These are phyloP conservation scores for Myotis davidii DNA, from an alignment of 2,113 vertebrate genomes.

Conservation along the genomic window DNA sequence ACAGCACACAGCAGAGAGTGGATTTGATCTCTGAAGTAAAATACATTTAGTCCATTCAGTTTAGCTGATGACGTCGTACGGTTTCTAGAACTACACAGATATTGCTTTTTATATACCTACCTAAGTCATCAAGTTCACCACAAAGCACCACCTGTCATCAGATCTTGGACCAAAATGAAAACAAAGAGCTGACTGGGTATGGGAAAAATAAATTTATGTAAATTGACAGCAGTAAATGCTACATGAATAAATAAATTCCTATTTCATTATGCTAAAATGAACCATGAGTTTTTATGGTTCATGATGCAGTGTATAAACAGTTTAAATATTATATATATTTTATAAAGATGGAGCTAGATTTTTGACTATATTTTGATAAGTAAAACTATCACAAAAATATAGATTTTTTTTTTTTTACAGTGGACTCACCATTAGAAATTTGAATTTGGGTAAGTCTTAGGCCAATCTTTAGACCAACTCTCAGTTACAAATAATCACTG, in stretches of 20 bases:
- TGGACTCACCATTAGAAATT: background rate
- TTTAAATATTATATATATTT: background rate
- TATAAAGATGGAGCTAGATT: background rate
- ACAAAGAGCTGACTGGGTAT: background rate
- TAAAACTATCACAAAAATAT: background rate
- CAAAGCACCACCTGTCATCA: slow-evolving; percentile 46
- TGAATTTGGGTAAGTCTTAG: background rate
- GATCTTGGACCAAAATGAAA: slow-evolving; percentile 65
- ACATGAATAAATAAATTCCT: background rate
- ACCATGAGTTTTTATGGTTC: background rate
- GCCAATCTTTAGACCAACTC: background rate
- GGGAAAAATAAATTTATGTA: background rate
- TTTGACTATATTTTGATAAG: background rate
- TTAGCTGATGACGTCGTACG: slow-evolving; percentile 58
- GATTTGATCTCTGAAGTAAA: slow-evolving; percentile 71
- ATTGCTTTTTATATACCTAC: slow-evolving; percentile 30
- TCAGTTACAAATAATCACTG: background rate
- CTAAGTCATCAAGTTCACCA: slow-evolving; percentile 49
- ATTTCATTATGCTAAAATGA: slow-evolving; percentile 7
- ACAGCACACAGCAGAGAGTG: slow-evolving; percentile 60
- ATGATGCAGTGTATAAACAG: background rate
- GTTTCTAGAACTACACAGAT: slow-evolving; percentile 69
- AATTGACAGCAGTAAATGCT: background rate
- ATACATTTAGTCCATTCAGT: slow-evolving; percentile 57
- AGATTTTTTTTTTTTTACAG: background rate